Conservation (phyloP, 2,888 invertebrate species). For the Synanthedon andrenaeformis region DNA sequence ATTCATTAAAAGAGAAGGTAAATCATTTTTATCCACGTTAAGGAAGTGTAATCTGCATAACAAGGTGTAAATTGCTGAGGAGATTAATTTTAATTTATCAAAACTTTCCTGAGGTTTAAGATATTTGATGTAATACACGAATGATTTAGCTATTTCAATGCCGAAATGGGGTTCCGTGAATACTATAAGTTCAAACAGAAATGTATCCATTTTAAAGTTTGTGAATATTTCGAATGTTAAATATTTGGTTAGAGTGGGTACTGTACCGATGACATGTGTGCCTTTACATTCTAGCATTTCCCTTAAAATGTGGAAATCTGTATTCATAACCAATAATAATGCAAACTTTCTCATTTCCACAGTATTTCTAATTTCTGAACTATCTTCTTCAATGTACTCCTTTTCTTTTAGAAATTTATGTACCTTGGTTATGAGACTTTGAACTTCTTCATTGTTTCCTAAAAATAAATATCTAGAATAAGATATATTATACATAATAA, state of each 20-base stretch:
- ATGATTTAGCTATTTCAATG: conserved; percentile 37
- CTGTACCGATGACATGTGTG: conserved; percentile 44
- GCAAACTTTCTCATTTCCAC: conserved; percentile 34
- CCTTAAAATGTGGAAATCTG: conserved; percentile 37
- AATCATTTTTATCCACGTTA: conserved; percentile 18
- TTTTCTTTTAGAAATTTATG: conserved; percentile 31
- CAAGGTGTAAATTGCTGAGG: conserved; percentile 34
- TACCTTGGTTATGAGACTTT: conserved; percentile 27
- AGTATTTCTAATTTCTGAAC: conserved; percentile 15
- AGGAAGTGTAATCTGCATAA: conserved; percentile 41
- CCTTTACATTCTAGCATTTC: conserved; percentile 38
- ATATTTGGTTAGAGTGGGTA: conserved; percentile 43
- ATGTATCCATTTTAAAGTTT: conserved; percentile 40
- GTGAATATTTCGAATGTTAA: conserved; percentile 53
- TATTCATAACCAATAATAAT: conserved; percentile 45
- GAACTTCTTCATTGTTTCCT: conserved; percentile 54
- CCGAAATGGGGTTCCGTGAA: conserved; percentile 37
- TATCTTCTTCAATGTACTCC: conserved; percentile 26
- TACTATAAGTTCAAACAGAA: conserved; percentile 41
- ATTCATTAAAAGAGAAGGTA: conserved; percentile 13
- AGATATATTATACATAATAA: neutral
- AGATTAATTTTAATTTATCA: conserved; percentile 27
- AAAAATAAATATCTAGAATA: conserved; percentile 12
- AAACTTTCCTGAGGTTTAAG: conserved; percentile 34
- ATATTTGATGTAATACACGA: conserved; percentile 44